Percentiles rank a stretch among this genome's conserved stretches.
These are phyloP conservation scores for Heteromormyrus szaboi DNA, from an alignment of 2,797 vertebrate species.

Conservation along the genomic window DNA sequence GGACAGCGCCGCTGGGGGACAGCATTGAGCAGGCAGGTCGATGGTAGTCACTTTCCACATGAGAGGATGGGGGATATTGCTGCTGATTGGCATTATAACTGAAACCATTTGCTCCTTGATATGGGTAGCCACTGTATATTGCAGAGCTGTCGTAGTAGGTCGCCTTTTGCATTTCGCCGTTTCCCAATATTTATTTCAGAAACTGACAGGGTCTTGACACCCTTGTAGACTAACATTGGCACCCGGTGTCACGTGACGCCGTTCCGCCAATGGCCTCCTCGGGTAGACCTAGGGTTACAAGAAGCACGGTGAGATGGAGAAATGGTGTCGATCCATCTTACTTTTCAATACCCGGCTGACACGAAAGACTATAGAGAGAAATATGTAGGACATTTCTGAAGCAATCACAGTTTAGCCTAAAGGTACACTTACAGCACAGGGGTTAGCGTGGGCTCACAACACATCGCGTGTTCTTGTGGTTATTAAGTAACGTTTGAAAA, in stretches of 20 bases:
- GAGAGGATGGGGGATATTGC: conserved; percentile 85
- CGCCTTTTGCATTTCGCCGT: conserved; percentile 99
- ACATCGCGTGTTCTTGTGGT: not conserved
- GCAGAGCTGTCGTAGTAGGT: conserved; percentile 98
- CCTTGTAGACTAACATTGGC: conserved; percentile 99
- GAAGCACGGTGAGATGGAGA: conserved; percentile 80
- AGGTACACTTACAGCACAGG: conserved; percentile 52
- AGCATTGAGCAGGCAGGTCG: conserved; percentile 92
- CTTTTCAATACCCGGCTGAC: conserved; percentile 97
- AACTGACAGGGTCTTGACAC: conserved; percentile 99
- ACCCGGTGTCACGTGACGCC: conserved; percentile 96
- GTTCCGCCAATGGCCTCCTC: conserved; percentile 93
- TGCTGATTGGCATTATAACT: conserved; percentile 95
- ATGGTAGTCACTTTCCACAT: conserved; percentile 91
- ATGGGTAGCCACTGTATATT: conserved; percentile 97
- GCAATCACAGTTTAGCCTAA: conserved; percentile 72
- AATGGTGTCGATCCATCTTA: conserved; percentile 98
- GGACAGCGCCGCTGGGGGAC: conserved; percentile 74
- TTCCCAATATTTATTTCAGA: conserved; percentile 97
- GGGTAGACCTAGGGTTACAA: conserved; percentile 86
- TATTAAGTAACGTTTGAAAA: not conserved
- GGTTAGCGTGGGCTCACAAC: conserved; percentile 42
- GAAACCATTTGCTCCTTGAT: conserved; percentile 97
- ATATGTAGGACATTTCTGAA: conserved; percentile 87
- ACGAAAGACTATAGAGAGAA: conserved; percentile 89